Evolutionary conservation across 64 coral and sea anemone genomes (phyloP).

Genomic region (Cladopsammia gracilis): DNA sequence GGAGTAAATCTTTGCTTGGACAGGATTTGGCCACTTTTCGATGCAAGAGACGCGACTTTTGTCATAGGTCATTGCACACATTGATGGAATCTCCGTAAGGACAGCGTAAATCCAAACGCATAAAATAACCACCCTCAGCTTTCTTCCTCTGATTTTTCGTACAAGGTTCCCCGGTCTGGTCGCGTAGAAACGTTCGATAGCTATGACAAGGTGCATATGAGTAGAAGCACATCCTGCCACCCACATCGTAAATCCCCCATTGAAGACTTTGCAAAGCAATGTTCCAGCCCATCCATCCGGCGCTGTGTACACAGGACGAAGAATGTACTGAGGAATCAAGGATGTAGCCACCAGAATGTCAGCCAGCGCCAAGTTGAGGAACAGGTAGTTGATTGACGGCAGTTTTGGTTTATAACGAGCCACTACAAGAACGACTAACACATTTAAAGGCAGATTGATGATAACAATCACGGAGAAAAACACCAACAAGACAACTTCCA

Average conservation of each 20-base stretch:
- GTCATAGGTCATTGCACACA: not conserved
- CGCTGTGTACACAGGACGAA: not conserved
- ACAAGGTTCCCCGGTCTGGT: not conserved
- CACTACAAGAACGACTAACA: not conserved
- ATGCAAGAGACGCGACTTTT: not conserved
- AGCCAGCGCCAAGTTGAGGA: not conserved
- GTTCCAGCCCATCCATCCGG: not conserved
- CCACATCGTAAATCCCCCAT: not conserved
- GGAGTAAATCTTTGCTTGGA: constrained; percentile 8
- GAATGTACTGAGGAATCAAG: not conserved
- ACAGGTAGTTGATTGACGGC: not conserved
- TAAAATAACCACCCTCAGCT: not conserved
- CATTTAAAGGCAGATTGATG: not conserved
- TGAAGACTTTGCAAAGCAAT: not conserved
- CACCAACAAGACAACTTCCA: not conserved
- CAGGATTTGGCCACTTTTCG: not conserved
- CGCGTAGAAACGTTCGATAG: not conserved
- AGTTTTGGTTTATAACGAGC: not conserved
- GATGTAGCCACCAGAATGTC: constrained; percentile 9
- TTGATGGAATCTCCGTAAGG: not conserved
- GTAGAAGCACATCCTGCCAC: not conserved
- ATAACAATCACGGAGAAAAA: not conserved
- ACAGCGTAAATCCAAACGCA: constrained; percentile 3
- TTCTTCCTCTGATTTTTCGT: not conserved
- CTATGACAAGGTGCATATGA: not conserved